Evolutionary conservation across 2,797 vertebrate species (phyloP), one percentile per base, ranked within the genome.

Genomic region (Scomberomorus guttatus): DNA sequence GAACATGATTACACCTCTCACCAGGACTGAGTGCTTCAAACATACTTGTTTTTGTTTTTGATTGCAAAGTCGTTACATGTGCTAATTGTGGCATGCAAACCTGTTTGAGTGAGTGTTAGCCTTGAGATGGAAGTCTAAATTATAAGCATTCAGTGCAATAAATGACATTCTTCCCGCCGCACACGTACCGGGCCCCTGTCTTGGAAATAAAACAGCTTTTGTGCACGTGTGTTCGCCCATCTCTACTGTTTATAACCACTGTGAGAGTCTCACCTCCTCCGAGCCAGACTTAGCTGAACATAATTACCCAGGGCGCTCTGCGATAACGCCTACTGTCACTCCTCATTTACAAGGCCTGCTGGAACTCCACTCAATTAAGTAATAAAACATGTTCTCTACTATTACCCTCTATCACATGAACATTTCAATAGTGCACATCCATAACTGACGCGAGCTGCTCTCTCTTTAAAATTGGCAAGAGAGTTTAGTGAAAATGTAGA

Each of bases 1-100:
- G 93, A 94, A 93, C 92, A 89, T 93, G 93, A 94, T 94, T 94
- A 90, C 91, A 91, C 88, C 92, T 90, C 94, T 93, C 92, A 89
- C 91, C 91, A 92, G 90, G 93, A 92, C 85, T 55, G 89, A 89
- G 87, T 73, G 85, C 85, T 80, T 92, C 90, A 89, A 91, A 92
- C 83, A 71, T 12, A 72, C 91, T 89, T 93, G 90, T 92, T 93
- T 92, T 92, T 92, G 89, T 91, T 90, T 92, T 91, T 91, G 88
- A 92, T 90, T 92, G 89, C 91, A 78, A 87, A 84, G 91, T 89
- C 74, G 87, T 92, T 93, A 89, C 87, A 77, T 65, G 84, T 59
- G 86, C 86, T 92, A 93, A 93, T 89, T 90, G 91, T 88, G 75
- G 69, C 82, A 76, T 11, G 89, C 75, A 58, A 86, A 90, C 86